phyloP scores from a whole-genome alignment of 2,113 vertebrate genomes.

The Aleadryas rufinucha region DNA sequence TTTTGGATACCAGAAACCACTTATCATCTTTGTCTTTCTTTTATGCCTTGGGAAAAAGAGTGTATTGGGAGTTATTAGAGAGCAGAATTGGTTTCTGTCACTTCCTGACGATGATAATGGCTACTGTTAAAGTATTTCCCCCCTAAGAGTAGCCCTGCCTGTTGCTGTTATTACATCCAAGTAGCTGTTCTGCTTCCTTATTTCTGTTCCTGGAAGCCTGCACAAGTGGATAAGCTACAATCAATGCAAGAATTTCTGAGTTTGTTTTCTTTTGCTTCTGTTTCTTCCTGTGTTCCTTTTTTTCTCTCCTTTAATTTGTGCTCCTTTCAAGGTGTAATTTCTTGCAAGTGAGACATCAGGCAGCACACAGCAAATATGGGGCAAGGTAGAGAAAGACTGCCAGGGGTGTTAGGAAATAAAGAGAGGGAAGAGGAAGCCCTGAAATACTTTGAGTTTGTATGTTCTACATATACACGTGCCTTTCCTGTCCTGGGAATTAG shows the following conservation, averaged over 20 bases:
- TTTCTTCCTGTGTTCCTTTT: not conserved
- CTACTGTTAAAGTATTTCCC: constrained; percentile 23
- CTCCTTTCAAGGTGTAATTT: not conserved
- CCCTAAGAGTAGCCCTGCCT: constrained; percentile 36
- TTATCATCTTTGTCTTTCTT: constrained; percentile 2
- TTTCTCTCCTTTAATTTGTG: not conserved
- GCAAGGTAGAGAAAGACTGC: not conserved
- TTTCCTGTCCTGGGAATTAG: not conserved
- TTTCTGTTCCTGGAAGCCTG: not conserved
- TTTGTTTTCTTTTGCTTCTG: not conserved
- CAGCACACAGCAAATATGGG: not conserved
- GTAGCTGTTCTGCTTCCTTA: not conserved
- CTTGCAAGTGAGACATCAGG: not conserved
- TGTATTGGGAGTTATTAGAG: constrained; percentile 17
- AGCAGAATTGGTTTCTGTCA: constrained; percentile 45
- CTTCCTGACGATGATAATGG: not conserved
- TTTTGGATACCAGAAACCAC: constrained; percentile 1
- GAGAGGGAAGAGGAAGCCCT: not conserved
- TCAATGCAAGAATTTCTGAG: not conserved
- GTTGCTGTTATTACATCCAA: constrained; percentile 5
- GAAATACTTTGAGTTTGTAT: not conserved
- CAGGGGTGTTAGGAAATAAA: not conserved
- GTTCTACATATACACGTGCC: not conserved
- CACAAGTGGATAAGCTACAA: not conserved
- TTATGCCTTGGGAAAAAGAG: constrained; percentile 20